phyloP scores from a whole-genome alignment of 2,113 vertebrate genomes.

The Furnarius figulus region DNA sequence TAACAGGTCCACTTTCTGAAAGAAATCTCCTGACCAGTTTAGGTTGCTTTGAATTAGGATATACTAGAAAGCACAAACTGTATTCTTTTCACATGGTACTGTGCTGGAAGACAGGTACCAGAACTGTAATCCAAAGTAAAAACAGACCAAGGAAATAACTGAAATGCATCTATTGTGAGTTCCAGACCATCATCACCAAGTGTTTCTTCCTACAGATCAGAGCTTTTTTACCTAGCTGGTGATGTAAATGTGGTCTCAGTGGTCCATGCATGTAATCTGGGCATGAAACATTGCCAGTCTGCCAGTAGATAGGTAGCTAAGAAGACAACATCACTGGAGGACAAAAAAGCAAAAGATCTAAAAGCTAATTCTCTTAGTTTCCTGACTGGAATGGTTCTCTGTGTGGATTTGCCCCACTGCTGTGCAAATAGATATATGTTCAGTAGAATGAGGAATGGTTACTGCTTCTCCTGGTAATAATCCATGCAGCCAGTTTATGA shows the following conservation, averaged over 20 bases:
- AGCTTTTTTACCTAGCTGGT: background rate
- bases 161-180: background rate
- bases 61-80: background rate
- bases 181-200: background rate
- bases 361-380: background rate
- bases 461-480: background rate
- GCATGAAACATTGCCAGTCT: background rate
- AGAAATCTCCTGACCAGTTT: background rate
- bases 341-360: background rate
- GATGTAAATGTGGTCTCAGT: background rate
- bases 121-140: background rate
- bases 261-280: background rate
- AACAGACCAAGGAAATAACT: background rate
- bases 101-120: background rate
- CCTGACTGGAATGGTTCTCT: background rate
- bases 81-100: background rate
- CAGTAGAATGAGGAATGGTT: background rate
- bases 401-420: background rate
- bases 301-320: background rate
- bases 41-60: background rate
- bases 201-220: background rate
- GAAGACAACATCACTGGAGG: background rate
- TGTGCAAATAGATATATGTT: background rate
- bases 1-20: background rate
- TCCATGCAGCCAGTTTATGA: background rate